Base-by-base conservation (phyloP, 2,797 vertebrate species). In the Sciaenops ocellatus region DNA sequence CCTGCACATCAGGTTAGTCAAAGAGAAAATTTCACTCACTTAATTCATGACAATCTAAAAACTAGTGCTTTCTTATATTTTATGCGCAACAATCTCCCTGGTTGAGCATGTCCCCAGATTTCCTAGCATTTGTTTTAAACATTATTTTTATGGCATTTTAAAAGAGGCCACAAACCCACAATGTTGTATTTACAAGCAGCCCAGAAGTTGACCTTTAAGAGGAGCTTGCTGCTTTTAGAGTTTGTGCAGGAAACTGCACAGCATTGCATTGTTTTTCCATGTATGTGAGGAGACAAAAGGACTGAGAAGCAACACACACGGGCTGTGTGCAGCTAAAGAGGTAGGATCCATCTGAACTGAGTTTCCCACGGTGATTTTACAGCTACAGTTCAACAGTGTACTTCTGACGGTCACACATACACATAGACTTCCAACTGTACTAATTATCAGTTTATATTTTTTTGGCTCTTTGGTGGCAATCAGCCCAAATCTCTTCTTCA, bases 111-210 rank as follows among this genome's bases (percentile, higher is more conserved):
- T 56, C 28, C 42, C 38, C 48, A 28, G 63, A 50, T 48, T 41
- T 61, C 55, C 38, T 57, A 22, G 17, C 41, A 70, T 70, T 73
- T 81, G 70, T 69, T 76, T 70, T 64, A 70, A 78, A 69, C 72
- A 60, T 68, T 73, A 60, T 64, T 75, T 81, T 69, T 65, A 72
- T 78, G n/a, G 59, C 15, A 47, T 56, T 79, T 84, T 42, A 66
- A 73, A 75, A 57, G 41, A 82, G 26, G 68, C 76, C 68, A 74
- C 79, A 86, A 76, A 83, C 28, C 75, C 73, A 73, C 51, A 78
- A 15, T 12, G 18, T 67, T 78, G 57, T 46, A 80, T 75, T 75
- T 61, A 73, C 63, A 68, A 63, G 48, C 61, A 61, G 65, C 44
- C 67, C 79, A 78, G 60, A 55, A 26, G 48, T 69, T 73, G 63